Conservation (phyloP, 2,888 invertebrate genomes). For the Druceiella hillmani region DNA sequence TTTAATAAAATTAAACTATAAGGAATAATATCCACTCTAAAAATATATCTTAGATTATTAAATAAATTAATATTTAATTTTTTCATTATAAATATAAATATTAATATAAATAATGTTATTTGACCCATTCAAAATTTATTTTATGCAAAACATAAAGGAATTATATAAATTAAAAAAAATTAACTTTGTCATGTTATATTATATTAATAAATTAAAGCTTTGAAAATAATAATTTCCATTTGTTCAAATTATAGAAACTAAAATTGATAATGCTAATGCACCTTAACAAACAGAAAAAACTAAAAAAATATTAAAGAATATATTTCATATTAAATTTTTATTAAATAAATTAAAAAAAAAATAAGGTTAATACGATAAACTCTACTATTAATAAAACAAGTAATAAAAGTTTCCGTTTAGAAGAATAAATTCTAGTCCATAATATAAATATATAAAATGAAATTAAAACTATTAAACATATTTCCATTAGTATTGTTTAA, state of each 20-base stretch:
- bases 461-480: constrained; percentile 36
- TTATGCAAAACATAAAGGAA: constrained; percentile 46
- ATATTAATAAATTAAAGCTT: constrained; percentile 49
- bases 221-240: constrained; percentile 61
- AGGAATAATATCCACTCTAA: constrained; percentile 48
- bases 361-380: constrained; percentile 54
- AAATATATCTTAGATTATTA: constrained; percentile 39
- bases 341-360: constrained; percentile 49
- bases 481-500: constrained; percentile 55
- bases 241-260: constrained; percentile 55
- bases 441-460: constrained; percentile 45
- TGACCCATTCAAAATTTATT: constrained; percentile 51
- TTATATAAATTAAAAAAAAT: constrained; percentile 44
- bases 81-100: constrained; percentile 45
- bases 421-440: constrained; percentile 49
- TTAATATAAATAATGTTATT: constrained; percentile 44
- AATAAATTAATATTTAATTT: constrained; percentile 33
- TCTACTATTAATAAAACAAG: constrained; percentile 55
- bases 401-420: constrained; percentile 54
- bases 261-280: constrained; percentile 56
- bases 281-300: constrained; percentile 61
- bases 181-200: constrained; percentile 58
- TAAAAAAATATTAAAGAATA: constrained; percentile 58
- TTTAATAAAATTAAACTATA: constrained; percentile 52
- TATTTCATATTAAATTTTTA: constrained; percentile 40